Base-by-base conservation (phyloP, 2,113 vertebrate species). In the Peromyscus leucopus region DNA sequence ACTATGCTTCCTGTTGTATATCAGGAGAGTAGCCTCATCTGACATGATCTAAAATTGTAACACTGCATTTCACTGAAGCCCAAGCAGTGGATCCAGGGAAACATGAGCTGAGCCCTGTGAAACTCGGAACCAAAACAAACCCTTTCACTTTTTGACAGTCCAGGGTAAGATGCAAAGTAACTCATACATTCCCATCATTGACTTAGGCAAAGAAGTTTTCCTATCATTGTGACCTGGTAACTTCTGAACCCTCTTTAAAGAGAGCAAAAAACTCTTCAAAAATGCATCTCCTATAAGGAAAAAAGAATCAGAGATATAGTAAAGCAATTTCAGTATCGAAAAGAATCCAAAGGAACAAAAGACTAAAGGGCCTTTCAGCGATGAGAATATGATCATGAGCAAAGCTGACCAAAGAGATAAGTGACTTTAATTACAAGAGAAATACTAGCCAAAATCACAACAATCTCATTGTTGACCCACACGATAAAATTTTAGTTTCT, bases 271-370 rank as follows among this genome's bases (percentile, higher is more conserved):
- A 3, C n/a, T 39, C 33, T 71, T n/a, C 17, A 39, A 72, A 71
- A 75, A 11, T 24, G 2, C 21, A 7, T 59, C 19, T 59, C 6
- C 10, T n/a, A 3, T 57, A 24, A 82, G 19, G 33, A 17, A 2
- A 57, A 59, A 21, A 59, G 36, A n/a, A 82, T 2, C 33, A 39
- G 51, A 57, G 78, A 57, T 1, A 8, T 26, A 39, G 1, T 39
- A 39, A 61, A 61, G 21, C 10, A 26, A 65, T 85, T 65, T 85
- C 3, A 76, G 26, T 42, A 42, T 5, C 12, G 85, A 2, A 19
- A 90, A 91, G 61, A 75, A 80, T 75, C 61, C 79, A 82, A 76
- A 31, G 21, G 2, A 26, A 9, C 33, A 97, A 87, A 83, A 86
- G 5, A 46, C 55, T 76, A 61, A 76, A 87, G 16, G 46, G n/a